Percentiles rank a stretch among this genome's conserved stretches.
These are phyloP conservation scores for Marronus borbonicus DNA, from an alignment of 2,888 invertebrate genomes.

Conservation along the genomic window DNA sequence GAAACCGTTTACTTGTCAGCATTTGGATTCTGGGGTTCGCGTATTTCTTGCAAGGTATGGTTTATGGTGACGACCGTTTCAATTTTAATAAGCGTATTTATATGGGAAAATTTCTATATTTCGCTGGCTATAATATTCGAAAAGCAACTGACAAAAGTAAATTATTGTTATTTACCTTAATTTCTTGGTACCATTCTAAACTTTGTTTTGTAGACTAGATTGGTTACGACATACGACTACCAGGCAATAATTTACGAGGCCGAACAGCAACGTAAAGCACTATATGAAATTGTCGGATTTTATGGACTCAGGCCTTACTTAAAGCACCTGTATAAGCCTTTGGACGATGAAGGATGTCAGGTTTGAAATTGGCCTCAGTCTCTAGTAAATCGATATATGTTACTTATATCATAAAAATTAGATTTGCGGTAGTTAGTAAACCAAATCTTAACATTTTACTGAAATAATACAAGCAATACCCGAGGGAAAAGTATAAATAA, in stretches of 20 bases:
- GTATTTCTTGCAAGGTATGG: constrained; percentile 51
- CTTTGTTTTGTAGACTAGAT: background rate
- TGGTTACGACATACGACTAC: constrained; percentile 39
- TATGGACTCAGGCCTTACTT: constrained; percentile 54
- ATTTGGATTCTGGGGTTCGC: constrained; percentile 55
- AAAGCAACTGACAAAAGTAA: constrained; percentile 9
- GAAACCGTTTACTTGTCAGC: constrained; percentile 51
- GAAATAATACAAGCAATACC: too few relatives aligned
- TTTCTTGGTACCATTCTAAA: background rate
- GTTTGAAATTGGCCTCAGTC: background rate
- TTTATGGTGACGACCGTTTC: constrained; percentile 50
- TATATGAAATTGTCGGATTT: constrained; percentile 50
- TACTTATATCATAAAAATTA: too few relatives aligned
- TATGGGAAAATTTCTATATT: constrained; percentile 54
- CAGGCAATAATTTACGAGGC: constrained; percentile 52
- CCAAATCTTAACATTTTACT: too few relatives aligned
- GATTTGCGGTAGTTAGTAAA: too few relatives aligned
- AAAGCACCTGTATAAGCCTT: constrained; percentile 49
- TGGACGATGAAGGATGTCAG: constrained; percentile 31
- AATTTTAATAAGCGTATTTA: constrained; percentile 53
- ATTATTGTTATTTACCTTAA: background rate
- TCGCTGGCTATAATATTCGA: background rate
- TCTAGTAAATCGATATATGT: too few relatives aligned
- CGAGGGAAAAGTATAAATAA: too few relatives aligned
- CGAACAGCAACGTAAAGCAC: constrained; percentile 51